Evolutionary conservation across 2,797 vertebrate species (phyloP).

Genomic region (Loris lydekkerianus): DNA sequence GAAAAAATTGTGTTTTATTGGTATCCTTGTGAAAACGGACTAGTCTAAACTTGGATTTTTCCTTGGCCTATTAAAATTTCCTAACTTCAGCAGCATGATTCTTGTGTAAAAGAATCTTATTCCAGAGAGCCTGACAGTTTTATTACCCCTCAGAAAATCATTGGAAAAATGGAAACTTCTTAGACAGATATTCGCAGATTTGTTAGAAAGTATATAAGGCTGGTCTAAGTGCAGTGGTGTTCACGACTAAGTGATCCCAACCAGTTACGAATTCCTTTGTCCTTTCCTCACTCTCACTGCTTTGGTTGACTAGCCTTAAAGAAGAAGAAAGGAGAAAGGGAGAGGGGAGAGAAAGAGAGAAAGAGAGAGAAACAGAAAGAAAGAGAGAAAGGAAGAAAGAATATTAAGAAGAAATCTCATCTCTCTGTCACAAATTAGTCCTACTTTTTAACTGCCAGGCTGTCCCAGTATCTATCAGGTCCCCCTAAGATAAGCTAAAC

Average conservation of each 20-base stretch:
- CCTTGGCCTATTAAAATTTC: neutral
- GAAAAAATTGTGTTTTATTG: neutral
- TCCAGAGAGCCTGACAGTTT: neutral
- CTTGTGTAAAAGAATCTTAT: neutral
- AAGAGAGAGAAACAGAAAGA: too few species aligned
- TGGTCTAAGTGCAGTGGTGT: too few species aligned
- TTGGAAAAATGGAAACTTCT: neutral
- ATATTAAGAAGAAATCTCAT: neutral
- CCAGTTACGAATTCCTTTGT: too few species aligned
- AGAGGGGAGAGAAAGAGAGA: too few species aligned
- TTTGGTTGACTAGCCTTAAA: too few species aligned
- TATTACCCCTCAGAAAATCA: slow-evolving; percentile 8
- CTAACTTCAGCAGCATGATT: neutral
- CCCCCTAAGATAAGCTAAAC: neutral
- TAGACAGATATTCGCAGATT: neutral
- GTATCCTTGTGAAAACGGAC: neutral
- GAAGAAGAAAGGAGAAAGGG: too few species aligned
- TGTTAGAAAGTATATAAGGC: neutral
- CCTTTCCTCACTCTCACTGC: too few species aligned
- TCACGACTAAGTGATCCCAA: too few species aligned
- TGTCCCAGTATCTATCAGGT: neutral
- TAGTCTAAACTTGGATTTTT: neutral
- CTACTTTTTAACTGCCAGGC: neutral
- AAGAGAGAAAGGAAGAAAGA: too few species aligned
- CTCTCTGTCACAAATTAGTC: neutral